Conservation (phyloP, 2,113 vertebrate genomes). For the human (Homo sapiens) region GRCh38 chr1:77284501-77285000, state of each 20-base stretch:
- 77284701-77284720: neutral
- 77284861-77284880: neutral
- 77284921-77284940: neutral
- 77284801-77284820: slow-evolving; percentile 1
- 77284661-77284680: slow-evolving; percentile 10
- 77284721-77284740: neutral
- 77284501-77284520: neutral
- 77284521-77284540: neutral
- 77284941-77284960: neutral
- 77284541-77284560: neutral
- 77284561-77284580: neutral
- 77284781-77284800: neutral
- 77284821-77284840: neutral
- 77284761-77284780: neutral
- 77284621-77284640: neutral
- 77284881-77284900: neutral
- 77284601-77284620: neutral
- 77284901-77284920: neutral
- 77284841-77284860: neutral
- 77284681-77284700: neutral
- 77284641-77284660: neutral
- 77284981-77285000: slow-evolving; percentile 22
- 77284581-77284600: neutral
- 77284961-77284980: neutral
- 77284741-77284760: neutral